Base-by-base conservation (phyloP, 2,113 vertebrate species). In the Nesogale talazaci region DNA sequence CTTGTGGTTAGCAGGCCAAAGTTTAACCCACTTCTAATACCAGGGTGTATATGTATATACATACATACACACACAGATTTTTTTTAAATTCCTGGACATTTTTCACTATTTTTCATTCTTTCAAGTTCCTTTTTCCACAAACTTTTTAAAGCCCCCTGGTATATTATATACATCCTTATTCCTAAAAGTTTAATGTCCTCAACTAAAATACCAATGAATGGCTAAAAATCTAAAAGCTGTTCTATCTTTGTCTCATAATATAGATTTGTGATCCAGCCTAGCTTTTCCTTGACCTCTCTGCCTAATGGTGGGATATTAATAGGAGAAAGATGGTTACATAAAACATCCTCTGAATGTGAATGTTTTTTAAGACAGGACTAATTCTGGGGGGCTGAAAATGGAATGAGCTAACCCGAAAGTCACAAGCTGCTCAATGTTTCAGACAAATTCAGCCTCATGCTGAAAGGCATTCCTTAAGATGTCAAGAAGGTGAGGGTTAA, bases 401-500 rank as follows among this genome's bases (percentile, higher is more conserved):
- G 94, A 96, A 38, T 36, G 86, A 96, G 72, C 92, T 75, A 89
- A 87, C 83, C 89, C 94, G 88, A 97, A 97, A 76, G 89, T 83
- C 96, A 90, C 94, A 95, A 88, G 90, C 95, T 95, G 86, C 79
- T 95, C 94, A 93, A 93, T 94, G 38, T 96, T 91, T 93, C 92
- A 61, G 81, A 61, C 96, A 97, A 95, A 97, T 95, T 95, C 96
- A 91, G 86, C 94, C 88, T 94, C 94, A 95, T 96, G 94, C 94
- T 97, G 96, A 96, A 97, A 98, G 91, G 82, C 89, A 96, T 97
- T 95, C 96, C 96, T 97, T 57, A 88, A 95, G 94, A 97, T 97
- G 89, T 96, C 94, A 91, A 79, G 96, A 96, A 96, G 97, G 96
- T 95, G 57, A 78, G 75, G 97, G 96, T 97, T 97, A 0, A 95